These are phyloP conservation scores for Ceyx margarethae DNA, from an alignment of 2,113 vertebrate species.

Conservation along the genomic window DNA sequence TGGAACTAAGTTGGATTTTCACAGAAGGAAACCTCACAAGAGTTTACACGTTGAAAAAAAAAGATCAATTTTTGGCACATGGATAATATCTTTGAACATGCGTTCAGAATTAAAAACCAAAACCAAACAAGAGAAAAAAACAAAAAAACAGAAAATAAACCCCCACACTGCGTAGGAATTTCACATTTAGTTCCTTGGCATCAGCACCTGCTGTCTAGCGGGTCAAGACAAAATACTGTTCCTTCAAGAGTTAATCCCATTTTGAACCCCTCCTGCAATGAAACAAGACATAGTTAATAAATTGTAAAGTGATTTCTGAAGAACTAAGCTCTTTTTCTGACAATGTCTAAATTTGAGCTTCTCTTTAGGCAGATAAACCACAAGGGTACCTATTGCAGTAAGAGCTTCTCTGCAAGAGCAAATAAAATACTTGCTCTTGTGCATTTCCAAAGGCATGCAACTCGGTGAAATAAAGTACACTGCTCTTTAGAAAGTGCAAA, in stretches of 20 bases:
- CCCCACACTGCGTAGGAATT: neutral
- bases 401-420: neutral
- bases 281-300: conserved; percentile 45
- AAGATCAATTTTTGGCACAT: conserved; percentile 69
- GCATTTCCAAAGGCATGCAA: neutral
- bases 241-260: conserved; percentile 99
- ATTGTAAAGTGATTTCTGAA: neutral
- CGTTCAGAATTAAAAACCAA: conserved; percentile 2
- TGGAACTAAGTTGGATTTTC: conserved; percentile 20
- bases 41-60: conserved; percentile 64
- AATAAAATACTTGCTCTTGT: neutral
- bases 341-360: neutral
- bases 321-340: neutral
- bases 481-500: neutral
- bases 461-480: neutral
- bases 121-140: neutral
- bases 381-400: no score
- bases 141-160: no score
- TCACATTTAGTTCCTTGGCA: conserved; percentile 58
- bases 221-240: conserved; percentile 94
- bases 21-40: conserved; percentile 58
- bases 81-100: conserved; percentile 6
- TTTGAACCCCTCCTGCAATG: conserved; percentile 99
- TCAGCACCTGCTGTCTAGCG: conserved; percentile 94
- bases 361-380: neutral